Conservation (phyloP, 2,888 invertebrate genomes). For the Eupithecia pulchellata region DNA sequence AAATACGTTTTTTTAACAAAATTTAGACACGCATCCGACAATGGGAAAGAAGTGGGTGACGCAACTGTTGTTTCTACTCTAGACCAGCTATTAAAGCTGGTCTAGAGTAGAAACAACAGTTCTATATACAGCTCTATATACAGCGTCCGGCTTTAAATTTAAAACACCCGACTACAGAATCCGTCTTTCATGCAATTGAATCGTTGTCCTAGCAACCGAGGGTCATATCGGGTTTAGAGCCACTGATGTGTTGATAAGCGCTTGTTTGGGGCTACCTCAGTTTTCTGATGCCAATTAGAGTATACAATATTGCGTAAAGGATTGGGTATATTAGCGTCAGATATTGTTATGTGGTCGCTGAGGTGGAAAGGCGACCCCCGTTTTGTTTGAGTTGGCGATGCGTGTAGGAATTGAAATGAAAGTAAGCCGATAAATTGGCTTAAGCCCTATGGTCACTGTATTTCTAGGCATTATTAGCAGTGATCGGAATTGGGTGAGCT, state of each 20-base stretch:
- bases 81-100: too few species aligned
- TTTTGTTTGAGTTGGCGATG: slow-evolving; percentile 40
- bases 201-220: slow-evolving; percentile 28
- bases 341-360: slow-evolving; percentile 77
- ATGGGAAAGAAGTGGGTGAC: too few species aligned
- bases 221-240: slow-evolving; percentile 48
- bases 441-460: slow-evolving; percentile 15
- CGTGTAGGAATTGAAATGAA: slow-evolving; percentile 36
- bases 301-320: slow-evolving; percentile 79
- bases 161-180: neutral
- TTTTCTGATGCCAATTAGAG: slow-evolving; percentile 83
- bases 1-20: too few species aligned
- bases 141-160: neutral
- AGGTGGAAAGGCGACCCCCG: slow-evolving; percentile 60
- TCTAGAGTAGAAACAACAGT: too few species aligned
- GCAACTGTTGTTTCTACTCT: too few species aligned
- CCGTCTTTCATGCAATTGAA: slow-evolving; percentile 11
- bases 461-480: slow-evolving; percentile 1
- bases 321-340: slow-evolving; percentile 79
- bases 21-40: too few species aligned
- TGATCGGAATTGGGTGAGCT: too few species aligned
- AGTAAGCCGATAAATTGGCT: slow-evolving; percentile 40
- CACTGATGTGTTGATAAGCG: slow-evolving; percentile 78
- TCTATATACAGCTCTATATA: too few species aligned
- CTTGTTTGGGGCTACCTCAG: slow-evolving; percentile 78